Evolutionary conservation across 2,797 vertebrate species (phyloP).

Genomic region (Philypnodon macrostomus): DNA sequence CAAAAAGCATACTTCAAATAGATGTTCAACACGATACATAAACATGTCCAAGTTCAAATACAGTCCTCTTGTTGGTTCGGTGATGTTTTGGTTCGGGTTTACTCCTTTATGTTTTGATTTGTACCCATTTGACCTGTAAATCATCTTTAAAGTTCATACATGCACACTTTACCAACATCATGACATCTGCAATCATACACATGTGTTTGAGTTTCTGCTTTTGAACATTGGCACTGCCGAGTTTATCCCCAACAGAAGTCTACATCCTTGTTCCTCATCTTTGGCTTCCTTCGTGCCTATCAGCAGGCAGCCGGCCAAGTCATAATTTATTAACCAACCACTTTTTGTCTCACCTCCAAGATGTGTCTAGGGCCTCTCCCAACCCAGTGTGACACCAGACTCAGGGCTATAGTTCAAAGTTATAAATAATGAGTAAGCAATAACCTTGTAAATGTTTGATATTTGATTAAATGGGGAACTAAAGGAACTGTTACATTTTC

Average conservation of each 20-base stretch:
- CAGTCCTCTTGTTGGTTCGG: too few species aligned
- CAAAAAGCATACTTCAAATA: too few species aligned
- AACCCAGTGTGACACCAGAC: not conserved
- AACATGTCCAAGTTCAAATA: too few species aligned
- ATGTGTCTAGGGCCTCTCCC: constrained; percentile 1
- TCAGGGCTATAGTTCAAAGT: not conserved
- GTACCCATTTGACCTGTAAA: too few species aligned
- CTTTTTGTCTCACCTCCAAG: not conserved
- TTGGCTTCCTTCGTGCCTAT: not conserved
- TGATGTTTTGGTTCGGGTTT: too few species aligned
- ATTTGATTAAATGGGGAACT: not conserved
- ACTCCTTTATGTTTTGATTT: too few species aligned
- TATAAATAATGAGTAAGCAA: constrained; percentile 1
- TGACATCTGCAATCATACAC: too few species aligned
- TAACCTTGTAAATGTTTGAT: not conserved
- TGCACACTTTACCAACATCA: too few species aligned
- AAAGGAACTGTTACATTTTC: not conserved
- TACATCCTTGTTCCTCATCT: not conserved
- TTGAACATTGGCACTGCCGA: not conserved
- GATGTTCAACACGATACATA: too few species aligned
- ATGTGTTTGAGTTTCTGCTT: too few species aligned
- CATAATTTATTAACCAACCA: not conserved
- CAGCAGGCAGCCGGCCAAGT: not conserved
- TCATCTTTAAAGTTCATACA: too few species aligned
- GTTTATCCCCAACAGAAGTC: not conserved